Evolutionary conservation across 1,140 invertebrate genomes (phyloP), one percentile per base, ranked within the genome.

Genomic region (Steinernema khuongi): DNA sequence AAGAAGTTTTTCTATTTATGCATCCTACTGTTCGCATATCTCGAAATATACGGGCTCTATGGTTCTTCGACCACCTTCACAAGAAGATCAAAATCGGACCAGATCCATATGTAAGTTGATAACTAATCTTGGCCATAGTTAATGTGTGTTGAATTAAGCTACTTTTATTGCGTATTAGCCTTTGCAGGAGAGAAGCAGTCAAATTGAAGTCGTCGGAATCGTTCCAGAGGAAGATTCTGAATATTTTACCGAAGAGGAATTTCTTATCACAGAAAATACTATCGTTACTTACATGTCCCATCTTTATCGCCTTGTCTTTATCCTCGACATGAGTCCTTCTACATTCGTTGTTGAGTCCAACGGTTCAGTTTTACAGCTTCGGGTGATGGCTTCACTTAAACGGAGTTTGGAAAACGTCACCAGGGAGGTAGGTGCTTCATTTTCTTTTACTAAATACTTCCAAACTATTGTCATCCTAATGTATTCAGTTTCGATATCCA

Each of bases 261-360:
- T 78, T 31, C 7, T 70, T 1, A 86, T 88, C 87, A 77, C 89
- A 82, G 70, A 89, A 85, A 80, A 85, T 19, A 89, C 88, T 22
- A 82, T 81, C 29, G 84, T 89, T 11, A 88, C 85, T 32, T 89
- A 89, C 80, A 81, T 90, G 4, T 86, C 89, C 0, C 86, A 84
- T 33, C 88, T 88, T 72, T 92, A 92, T 82, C 85, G 90, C 73
- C 88, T 92, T 75, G 91, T 91, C 28, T 92, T 91, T 86, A 91
- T 91, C 81, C 86, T 93, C 68, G 92, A 93, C 86, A 88, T 93
- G 75, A 92, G 91, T 86, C 91, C 92, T 22, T 93, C 92, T 1
- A 87, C 90, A 73, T 89, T 91, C 31, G 89, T 90, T 79, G 90
- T 92, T 86, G 89, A 91, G 78, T 88, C 90, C 78, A 87, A 88